phyloP scores from a whole-genome alignment of 2,113 vertebrate species.

The Cyanoramphus novaezelandiae region DNA sequence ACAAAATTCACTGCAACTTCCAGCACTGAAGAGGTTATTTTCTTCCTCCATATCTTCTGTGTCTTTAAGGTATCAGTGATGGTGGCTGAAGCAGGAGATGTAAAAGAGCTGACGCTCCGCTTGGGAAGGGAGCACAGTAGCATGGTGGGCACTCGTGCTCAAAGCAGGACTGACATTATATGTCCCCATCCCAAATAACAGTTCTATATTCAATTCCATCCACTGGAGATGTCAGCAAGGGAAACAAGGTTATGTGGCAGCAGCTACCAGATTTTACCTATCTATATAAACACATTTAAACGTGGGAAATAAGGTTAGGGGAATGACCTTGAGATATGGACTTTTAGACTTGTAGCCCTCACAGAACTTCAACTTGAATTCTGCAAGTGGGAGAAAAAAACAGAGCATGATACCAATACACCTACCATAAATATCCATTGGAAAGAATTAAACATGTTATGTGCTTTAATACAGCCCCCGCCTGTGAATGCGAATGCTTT shows the following conservation, averaged over 20 bases:
- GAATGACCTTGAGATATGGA: conserved; percentile 42
- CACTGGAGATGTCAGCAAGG: conserved; percentile 20
- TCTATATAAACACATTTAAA: conserved; percentile 62
- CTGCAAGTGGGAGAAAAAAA: neutral
- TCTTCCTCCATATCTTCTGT: rapidly evolving
- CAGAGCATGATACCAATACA: neutral
- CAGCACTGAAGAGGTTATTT: neutral
- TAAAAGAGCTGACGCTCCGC: neutral
- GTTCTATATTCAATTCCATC: conserved; percentile 40
- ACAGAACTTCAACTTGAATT: neutral
- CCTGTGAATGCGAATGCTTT: neutral
- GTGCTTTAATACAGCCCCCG: neutral
- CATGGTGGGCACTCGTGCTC: neutral
- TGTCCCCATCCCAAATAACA: neutral
- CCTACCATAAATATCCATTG: neutral
- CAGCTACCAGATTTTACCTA: conserved; percentile 45
- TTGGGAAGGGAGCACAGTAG: neutral
- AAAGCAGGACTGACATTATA: neutral
- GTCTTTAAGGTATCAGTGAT: neutral
- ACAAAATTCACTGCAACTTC: neutral
- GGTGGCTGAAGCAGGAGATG: neutral
- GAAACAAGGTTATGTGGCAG: conserved; percentile 47
- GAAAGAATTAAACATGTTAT: neutral
- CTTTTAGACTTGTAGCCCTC: neutral
- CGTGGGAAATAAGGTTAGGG: conserved; percentile 33